These are phyloP conservation scores for Drosophila ezoana DNA, from an alignment of 2,888 invertebrate species.

Conservation along the genomic window DNA sequence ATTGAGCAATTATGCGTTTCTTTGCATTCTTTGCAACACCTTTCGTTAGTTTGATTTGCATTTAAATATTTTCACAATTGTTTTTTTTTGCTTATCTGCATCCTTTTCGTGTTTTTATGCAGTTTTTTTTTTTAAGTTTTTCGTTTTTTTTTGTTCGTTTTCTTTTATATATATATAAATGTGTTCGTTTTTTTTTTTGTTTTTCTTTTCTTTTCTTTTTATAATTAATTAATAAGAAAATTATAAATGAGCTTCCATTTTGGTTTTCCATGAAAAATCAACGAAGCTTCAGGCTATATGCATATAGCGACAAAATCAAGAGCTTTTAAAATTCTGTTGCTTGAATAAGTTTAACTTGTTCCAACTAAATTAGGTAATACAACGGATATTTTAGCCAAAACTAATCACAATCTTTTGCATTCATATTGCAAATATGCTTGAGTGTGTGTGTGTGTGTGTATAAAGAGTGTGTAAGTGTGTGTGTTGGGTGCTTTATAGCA, in stretches of 20 bases:
- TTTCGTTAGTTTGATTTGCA: slow-evolving; percentile 56
- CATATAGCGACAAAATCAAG: slow-evolving; percentile 39
- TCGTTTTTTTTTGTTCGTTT: slow-evolving; percentile 59
- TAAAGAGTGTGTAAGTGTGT: slow-evolving; percentile 7
- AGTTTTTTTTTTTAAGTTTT: slow-evolving; percentile 47
- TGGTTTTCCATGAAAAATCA: slow-evolving; percentile 76
- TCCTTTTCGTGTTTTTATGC: slow-evolving; percentile 47
- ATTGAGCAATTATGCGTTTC: slow-evolving; percentile 61
- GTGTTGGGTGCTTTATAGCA: slow-evolving; percentile 39
- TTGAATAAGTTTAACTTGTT: slow-evolving; percentile 66
- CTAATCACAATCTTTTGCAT: slow-evolving; percentile 69
- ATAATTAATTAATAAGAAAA: slow-evolving; percentile 39
- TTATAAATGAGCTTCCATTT: slow-evolving; percentile 57
- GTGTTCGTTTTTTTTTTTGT: slow-evolving; percentile 50
- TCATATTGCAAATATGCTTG: slow-evolving; percentile 57
- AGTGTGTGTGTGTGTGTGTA: slow-evolving; percentile 35
- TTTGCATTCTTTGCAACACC: slow-evolving; percentile 35
- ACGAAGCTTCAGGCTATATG: slow-evolving; percentile 66
- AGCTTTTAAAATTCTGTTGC: slow-evolving; percentile 33
- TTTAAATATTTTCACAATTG: slow-evolving; percentile 44
- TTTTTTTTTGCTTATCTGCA: slow-evolving; percentile 60
- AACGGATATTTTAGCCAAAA: slow-evolving; percentile 60
- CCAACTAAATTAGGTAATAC: slow-evolving; percentile 70
- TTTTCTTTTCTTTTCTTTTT: slow-evolving; percentile 46
- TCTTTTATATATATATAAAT: slow-evolving; percentile 44